These are phyloP conservation scores for Brenthis ino DNA, from an alignment of 2,888 invertebrate species.

Conservation along the genomic window DNA sequence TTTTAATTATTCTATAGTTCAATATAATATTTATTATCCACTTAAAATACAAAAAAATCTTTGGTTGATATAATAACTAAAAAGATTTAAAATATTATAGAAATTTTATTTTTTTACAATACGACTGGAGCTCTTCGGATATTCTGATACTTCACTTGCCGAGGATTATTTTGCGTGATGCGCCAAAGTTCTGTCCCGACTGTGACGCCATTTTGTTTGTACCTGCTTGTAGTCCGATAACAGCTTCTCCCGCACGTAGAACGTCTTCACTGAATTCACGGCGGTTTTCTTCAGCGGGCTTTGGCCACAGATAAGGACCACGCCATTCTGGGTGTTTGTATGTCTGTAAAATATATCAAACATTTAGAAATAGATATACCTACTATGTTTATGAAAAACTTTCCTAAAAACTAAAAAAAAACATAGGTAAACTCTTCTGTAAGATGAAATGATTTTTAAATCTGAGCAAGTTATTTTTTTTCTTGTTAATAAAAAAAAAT, in stretches of 20 bases:
- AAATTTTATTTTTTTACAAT: background rate
- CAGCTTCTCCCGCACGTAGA: slow-evolving; percentile 90
- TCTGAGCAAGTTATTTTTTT: background rate
- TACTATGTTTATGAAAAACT: too few relatives aligned
- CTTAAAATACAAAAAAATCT: background rate
- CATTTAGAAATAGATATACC: background rate
- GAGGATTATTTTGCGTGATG: slow-evolving; percentile 90
- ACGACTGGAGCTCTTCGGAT: background rate
- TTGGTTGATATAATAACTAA: background rate
- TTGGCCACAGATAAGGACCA: slow-evolving; percentile 91
- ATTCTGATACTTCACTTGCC: slow-evolving; percentile 82
- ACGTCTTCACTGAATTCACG: slow-evolving; percentile 92
- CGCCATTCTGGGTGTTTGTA: slow-evolving; percentile 93
- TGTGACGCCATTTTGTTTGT: slow-evolving; percentile 92
- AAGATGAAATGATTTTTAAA: background rate
- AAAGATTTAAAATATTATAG: background rate
- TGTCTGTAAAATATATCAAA: slow-evolving; percentile 75
- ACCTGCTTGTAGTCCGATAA: slow-evolving; percentile 94
- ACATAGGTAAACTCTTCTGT: too few relatives aligned
- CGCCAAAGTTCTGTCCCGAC: slow-evolving; percentile 93
- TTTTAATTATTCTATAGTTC: too few relatives aligned
- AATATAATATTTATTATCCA: too few relatives aligned
- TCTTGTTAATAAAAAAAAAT: too few relatives aligned
- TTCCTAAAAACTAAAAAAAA: too few relatives aligned
- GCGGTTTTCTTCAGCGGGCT: slow-evolving; percentile 92